A percentile compares a stretch with the other conserved stretches of the same genome.
Evolutionary conservation across 2,113 vertebrate genomes (phyloP).

Genomic region (Tetrax tetrax): DNA sequence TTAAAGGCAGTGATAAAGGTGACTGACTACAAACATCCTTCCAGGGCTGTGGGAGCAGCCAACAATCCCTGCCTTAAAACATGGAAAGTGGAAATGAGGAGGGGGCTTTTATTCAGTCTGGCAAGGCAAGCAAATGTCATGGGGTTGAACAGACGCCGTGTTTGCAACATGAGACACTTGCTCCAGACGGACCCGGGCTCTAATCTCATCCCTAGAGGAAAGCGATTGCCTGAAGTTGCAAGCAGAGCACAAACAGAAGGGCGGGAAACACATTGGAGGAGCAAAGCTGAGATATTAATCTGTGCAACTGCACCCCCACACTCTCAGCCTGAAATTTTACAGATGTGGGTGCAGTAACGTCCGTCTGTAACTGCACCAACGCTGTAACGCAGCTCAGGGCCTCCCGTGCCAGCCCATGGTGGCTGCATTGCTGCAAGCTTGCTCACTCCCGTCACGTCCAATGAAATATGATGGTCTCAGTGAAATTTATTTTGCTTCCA

Average conservation of each 20-base stretch:
- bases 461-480: background rate
- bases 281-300: background rate
- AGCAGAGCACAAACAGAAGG: background rate
- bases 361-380: background rate
- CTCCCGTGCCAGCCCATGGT: background rate
- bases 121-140: background rate
- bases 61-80: background rate
- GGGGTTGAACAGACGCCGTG: background rate
- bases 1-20: background rate
- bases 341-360: background rate
- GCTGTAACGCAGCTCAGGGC: background rate
- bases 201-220: background rate
- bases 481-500: constrained; percentile 37
- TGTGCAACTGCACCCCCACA: background rate
- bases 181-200: background rate
- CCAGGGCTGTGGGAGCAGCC: background rate
- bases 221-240: background rate
- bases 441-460: background rate
- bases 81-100: background rate
- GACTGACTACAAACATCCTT: background rate
- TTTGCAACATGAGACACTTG: background rate
- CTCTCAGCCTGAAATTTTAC: background rate
- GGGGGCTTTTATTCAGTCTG: background rate
- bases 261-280: background rate
- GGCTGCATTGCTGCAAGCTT: background rate